Base-by-base conservation (phyloP, 1,140 invertebrate species). In the Tetramorium parvispinum region DNA sequence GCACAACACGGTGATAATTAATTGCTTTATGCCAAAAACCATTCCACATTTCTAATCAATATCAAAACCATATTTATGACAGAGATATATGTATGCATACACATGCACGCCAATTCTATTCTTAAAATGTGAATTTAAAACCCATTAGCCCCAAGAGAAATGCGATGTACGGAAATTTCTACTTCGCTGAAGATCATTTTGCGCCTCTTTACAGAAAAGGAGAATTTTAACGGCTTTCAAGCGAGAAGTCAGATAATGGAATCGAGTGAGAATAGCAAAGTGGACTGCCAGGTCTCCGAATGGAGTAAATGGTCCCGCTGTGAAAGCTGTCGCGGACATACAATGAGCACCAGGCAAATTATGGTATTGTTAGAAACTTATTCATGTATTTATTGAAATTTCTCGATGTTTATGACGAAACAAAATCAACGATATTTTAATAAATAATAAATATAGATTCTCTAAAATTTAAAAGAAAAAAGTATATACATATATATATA, bases 281-380 rank as follows among this genome's bases (percentile, higher is more conserved):
- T 96, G 2, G 95, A 96, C 82, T 97, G 97, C 87, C 91, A 95
- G 70, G 93, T 97, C 10, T 95, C 96, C 2, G 94, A 96, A 10
- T 97, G 97, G 97, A 93, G 94, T 40, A 91, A 95, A 7, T 97
- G 97, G 95, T 94, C 96, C 21, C 92, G 94, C 0, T 98, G 97
- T 91, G 95, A 95, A n/a, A 96, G 95, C 51, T 98, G 97, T 90
- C 96, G 96, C 13, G 97, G 95, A 46, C 93, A 94, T 16, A 95
- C 94, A 63, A 85, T 91, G 6, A 96, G 94, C 51, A 95, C 88
- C 2, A 94, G 96, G n/a, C 88, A 93, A 66, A 94, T 96, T 86
- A 27, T 93, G 88, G 95, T 96, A 94, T 61, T 32, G n/a, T 77
- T 21, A 8, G 59, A 24, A 18, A 11, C 63, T 10, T 46, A 27